Base-by-base conservation (phyloP, 2,888 invertebrate species). In the Stenodema calcarata region DNA sequence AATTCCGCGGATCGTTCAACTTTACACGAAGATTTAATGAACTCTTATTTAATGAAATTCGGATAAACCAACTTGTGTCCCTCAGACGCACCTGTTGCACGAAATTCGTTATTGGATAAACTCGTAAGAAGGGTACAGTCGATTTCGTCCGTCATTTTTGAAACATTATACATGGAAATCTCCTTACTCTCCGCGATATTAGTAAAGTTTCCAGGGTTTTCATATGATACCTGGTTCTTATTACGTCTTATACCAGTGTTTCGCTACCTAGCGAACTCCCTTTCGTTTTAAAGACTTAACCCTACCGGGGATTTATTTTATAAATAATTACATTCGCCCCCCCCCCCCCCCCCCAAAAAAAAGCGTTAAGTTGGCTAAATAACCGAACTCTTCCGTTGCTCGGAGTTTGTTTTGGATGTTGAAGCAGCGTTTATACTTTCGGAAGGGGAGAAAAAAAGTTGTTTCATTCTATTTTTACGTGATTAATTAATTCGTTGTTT, bases 401-500 rank as follows among this genome's bases (percentile, higher is more conserved):
- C 3, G 11, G 1, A 23, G 62, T 62, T 62, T 62, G 18, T 62
- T 62, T 62, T 23, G 23, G 62, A 11, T 62, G 62, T 23, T 62
- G 23, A 7, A 62, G 62, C 62, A 62, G 62, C 18, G 27, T 62
- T 62, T 62, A 62, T 23, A 23, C 62, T 62, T 23, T 27, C 23
- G 1, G 62, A 27, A 18, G 62, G 62, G 23, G 23, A 62, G 7
- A 35, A 35, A 35, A n/a, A n/a, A 54, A 18, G 16, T 54, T 54
- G 62, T 62, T 62, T 16, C 62, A 62, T 62, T 62, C 23, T 62
- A 62, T 62, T 62, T 62, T 62, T 62, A 62, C 62, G 7, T 62
- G 62, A 62, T 62, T 62, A 62, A 62, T 62, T 62, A 62, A 62
- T 62, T 62, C 62, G 62, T 62, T 62, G 62, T 62, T 62, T 62